These are phyloP conservation scores for Dryobotodes eremita DNA, from an alignment of 2,888 invertebrate genomes.

Conservation along the genomic window DNA sequence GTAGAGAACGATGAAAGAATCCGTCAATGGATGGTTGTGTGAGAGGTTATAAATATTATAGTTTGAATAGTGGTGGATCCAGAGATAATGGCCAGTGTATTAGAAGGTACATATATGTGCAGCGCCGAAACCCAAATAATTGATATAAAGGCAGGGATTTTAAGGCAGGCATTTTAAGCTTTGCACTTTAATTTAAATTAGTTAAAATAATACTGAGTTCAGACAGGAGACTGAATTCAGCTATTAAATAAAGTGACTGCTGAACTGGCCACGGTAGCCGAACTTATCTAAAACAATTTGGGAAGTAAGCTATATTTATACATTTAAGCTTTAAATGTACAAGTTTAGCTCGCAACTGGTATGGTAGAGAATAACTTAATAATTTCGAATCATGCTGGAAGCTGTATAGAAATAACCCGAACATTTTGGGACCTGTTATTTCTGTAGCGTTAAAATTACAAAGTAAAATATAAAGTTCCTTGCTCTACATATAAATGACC, in stretches of 20 bases:
- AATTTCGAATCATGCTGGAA: background rate
- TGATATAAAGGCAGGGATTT: background rate
- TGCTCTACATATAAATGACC: background rate
- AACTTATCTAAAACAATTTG: constrained; percentile 63
- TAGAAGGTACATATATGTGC: background rate
- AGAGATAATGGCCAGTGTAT: too few relatives aligned
- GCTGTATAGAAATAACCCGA: background rate
- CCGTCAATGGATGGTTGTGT: background rate
- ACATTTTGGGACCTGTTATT: background rate
- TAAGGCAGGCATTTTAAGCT: too few relatives aligned
- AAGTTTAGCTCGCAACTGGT: constrained; percentile 29
- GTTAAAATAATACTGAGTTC: constrained; percentile 8
- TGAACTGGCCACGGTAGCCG: constrained; percentile 38
- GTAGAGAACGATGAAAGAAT: background rate
- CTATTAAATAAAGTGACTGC: constrained; percentile 47
- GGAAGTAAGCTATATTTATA: constrained; percentile 50
- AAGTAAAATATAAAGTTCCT: background rate
- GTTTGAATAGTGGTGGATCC: too few relatives aligned
- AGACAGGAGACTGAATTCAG: constrained; percentile 17
- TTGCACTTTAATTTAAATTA: background rate
- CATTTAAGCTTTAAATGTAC: constrained; percentile 55
- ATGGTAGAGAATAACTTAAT: constrained; percentile 3
- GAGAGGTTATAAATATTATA: background rate
- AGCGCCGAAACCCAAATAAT: background rate
- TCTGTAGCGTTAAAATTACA: background rate